Conservation (phyloP, 2,797 vertebrate species). For the Microhierax caerulescens region DNA sequence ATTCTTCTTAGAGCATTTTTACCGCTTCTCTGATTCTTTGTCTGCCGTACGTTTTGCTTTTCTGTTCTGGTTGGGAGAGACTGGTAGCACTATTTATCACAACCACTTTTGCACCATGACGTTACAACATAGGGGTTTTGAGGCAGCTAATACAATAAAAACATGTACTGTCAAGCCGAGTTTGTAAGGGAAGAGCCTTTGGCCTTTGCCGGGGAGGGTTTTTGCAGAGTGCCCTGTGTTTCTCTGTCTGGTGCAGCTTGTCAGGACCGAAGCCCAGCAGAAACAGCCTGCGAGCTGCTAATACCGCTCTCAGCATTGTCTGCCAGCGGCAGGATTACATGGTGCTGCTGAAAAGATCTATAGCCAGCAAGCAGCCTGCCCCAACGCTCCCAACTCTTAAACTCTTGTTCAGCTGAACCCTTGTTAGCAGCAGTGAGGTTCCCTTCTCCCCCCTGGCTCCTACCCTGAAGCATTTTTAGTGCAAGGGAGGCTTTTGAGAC, state of each 20-base stretch:
- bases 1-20: not conserved
- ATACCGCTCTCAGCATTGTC: not conserved
- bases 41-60: not conserved
- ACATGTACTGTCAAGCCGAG: not conserved
- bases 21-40: not conserved
- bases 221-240: not conserved
- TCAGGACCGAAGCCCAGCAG: not conserved
- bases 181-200: not conserved
- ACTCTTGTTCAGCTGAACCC: not conserved
- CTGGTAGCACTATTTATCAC: rapidly evolving
- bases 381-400: not conserved
- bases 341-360: not conserved
- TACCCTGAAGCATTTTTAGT: not conserved
- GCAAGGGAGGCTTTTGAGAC: not conserved
- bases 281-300: not conserved
- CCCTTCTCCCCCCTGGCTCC: not conserved
- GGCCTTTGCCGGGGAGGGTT: not conserved
- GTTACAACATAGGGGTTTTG: not conserved
- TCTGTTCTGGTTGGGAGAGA: not conserved
- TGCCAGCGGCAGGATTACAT: not conserved
- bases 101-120: not conserved
- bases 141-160: not conserved
- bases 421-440: not conserved
- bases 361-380: not conserved
- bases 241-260: not conserved